Conservation (phyloP, 2,888 invertebrate species). For the Gastrophysa polygoni region DNA sequence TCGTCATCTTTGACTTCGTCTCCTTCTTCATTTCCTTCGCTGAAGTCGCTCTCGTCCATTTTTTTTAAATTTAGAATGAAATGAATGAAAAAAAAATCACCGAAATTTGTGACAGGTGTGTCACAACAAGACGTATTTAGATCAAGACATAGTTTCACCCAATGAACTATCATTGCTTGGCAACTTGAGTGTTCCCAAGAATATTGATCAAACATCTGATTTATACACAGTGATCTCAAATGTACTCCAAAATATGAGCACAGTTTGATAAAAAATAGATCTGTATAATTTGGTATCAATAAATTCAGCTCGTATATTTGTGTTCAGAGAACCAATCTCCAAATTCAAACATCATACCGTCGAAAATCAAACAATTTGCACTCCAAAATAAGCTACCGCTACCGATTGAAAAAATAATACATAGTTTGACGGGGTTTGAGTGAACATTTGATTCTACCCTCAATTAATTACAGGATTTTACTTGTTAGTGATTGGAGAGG, state of each 20-base stretch:
- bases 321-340: no score
- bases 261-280: no score
- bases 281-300: no score
- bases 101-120: background rate
- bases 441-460: no score
- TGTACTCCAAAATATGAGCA: no score
- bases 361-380: no score
- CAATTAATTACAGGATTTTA: no score
- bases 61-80: conserved; percentile 18
- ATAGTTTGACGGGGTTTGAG: no score
- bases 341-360: no score
- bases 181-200: background rate
- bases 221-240: background rate
- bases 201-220: conserved; percentile 37
- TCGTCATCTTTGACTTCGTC: conserved; percentile 46
- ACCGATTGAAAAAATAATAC: no score
- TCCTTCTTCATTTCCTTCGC: conserved; percentile 46
- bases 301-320: no score
- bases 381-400: no score
- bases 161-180: background rate
- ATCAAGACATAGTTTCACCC: background rate
- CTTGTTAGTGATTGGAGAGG: background rate
- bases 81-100: background rate
- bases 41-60: conserved; percentile 54
- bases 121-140: background rate